phyloP scores from a whole-genome alignment of 2,888 invertebrate species.

The Anthoptus insignis region DNA sequence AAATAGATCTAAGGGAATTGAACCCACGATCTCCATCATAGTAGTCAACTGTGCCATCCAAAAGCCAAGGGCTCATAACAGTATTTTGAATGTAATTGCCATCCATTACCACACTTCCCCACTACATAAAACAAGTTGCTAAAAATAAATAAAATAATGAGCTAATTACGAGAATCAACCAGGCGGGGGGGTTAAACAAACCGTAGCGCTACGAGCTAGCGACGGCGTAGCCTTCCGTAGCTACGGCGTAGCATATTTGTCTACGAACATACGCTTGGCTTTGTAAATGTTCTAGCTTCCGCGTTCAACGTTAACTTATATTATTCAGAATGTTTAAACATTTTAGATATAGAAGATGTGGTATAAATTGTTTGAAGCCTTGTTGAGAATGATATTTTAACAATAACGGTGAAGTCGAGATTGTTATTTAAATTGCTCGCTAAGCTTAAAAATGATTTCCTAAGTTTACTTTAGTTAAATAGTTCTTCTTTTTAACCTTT shows the following conservation, averaged over 20 bases:
- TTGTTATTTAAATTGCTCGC: too few relatives aligned
- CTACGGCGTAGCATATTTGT: constrained; percentile 48
- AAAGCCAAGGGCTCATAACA: too few relatives aligned
- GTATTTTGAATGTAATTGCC: too few relatives aligned
- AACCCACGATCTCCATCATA: too few relatives aligned
- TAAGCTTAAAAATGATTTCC: too few relatives aligned
- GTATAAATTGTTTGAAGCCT: not conserved
- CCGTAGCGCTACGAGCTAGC: constrained; percentile 24
- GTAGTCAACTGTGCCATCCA: too few relatives aligned
- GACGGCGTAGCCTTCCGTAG: constrained; percentile 43
- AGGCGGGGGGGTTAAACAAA: constrained; percentile 3
- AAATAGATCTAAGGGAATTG: too few relatives aligned
- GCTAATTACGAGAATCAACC: not conserved
- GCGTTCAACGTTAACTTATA: not conserved
- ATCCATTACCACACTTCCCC: too few relatives aligned
- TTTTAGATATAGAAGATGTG: not conserved
- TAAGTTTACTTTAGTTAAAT: too few relatives aligned
- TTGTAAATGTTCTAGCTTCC: constrained; percentile 38
- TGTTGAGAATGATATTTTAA: not conserved
- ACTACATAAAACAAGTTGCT: not conserved
- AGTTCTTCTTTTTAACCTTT: too few relatives aligned
- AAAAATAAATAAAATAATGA: not conserved
- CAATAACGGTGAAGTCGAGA: too few relatives aligned
- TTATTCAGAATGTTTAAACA: constrained; percentile 6
- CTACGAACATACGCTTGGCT: constrained; percentile 49